phyloP scores from a whole-genome alignment of 2,113 vertebrate genomes.

The Carettochelys insculpta region DNA sequence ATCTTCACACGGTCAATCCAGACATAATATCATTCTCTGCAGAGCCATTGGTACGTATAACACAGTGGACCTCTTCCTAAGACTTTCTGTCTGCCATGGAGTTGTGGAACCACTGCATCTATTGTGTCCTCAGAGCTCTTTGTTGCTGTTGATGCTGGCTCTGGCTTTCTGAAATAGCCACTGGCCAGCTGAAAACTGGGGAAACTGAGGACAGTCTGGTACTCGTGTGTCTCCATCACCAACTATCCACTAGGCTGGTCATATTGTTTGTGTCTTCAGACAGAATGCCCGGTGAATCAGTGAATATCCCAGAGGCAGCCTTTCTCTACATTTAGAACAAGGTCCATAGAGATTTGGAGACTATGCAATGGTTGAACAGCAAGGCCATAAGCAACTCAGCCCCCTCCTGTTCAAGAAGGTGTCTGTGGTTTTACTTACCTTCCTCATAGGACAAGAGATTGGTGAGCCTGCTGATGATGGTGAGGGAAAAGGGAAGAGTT shows the following conservation, averaged over 20 bases:
- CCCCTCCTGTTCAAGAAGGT: rapidly evolving
- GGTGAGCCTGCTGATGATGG: too few species aligned
- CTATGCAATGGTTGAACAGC: rapidly evolving
- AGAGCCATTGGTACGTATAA: neutral
- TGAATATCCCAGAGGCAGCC: neutral
- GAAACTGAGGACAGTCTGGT: neutral
- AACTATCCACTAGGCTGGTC: neutral
- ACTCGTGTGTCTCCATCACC: neutral
- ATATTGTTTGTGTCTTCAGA: neutral
- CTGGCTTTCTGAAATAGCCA: neutral
- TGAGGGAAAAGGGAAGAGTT: too few species aligned
- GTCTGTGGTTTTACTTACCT: neutral
- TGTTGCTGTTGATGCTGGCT: neutral
- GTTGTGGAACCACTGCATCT: rapidly evolving
- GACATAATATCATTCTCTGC: neutral
- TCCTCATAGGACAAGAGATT: neutral
- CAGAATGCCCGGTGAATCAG: neutral
- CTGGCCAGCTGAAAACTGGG: neutral
- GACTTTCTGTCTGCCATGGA: rapidly evolving
- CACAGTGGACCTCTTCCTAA: neutral
- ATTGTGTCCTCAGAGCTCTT: neutral
- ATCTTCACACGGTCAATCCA: slow-evolving; percentile 5
- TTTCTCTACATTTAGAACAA: neutral
- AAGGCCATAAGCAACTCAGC: neutral
- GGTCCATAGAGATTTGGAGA: rapidly evolving